phyloP scores from a whole-genome alignment of 1,140 invertebrate genomes.

The Aphis gossypii region DNA sequence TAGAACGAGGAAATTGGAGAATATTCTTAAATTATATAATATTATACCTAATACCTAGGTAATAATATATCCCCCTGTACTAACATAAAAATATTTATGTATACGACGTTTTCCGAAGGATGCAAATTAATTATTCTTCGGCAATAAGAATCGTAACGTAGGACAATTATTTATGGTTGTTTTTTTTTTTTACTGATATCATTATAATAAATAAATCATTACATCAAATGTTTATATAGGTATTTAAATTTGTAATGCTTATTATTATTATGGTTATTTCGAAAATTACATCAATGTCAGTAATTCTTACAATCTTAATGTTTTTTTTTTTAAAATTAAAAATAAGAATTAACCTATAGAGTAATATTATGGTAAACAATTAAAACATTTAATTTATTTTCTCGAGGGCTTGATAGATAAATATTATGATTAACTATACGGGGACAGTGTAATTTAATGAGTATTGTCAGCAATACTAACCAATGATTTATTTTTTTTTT shows the following conservation, averaged over 20 bases:
- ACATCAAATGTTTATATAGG: not conserved
- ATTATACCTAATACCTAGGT: not conserved
- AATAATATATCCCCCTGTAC: not conserved
- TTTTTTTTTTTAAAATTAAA: not conserved
- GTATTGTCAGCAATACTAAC: not conserved
- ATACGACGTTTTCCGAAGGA: not conserved
- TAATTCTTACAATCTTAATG: not conserved
- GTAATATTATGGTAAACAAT: not conserved
- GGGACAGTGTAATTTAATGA: constrained; percentile 7
- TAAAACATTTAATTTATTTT: not conserved
- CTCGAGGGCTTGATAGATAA: not conserved
- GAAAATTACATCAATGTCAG: not conserved
- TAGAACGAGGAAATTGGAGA: not conserved
- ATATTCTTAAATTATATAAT: not conserved
- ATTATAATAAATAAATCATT: constrained; percentile 11
- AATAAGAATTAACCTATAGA: not conserved
- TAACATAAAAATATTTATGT: not conserved
- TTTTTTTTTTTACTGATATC: not conserved
- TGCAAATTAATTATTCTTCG: not conserved
- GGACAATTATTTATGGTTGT: not conserved
- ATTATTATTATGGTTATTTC: not conserved
- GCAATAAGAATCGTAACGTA: not conserved
- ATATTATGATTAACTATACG: not conserved
- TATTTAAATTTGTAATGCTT: not conserved
- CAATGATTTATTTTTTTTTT: constrained; percentile 11